Conservation (phyloP, 2,113 vertebrate genomes). For the Globicephala melas region DNA sequence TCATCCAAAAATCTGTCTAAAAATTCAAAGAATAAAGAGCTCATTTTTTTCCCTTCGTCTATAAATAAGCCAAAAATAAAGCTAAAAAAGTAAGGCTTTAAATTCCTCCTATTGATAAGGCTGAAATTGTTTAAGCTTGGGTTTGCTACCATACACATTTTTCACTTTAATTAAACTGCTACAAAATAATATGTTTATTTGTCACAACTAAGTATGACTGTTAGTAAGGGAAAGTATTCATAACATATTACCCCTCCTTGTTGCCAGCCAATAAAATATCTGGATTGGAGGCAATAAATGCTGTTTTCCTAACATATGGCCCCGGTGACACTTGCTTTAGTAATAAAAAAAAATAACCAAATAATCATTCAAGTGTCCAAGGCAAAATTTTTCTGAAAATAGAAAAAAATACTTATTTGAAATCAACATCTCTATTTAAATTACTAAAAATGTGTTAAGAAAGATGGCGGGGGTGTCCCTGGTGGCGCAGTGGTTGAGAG, state of each 20-base stretch:
- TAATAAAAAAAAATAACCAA: background rate
- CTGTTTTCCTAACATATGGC: background rate
- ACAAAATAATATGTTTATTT: background rate
- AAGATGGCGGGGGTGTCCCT: background rate
- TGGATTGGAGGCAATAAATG: background rate
- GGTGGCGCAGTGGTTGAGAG: no score
- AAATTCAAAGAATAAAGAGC: background rate
- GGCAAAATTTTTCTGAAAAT: background rate
- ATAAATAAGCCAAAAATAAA: background rate
- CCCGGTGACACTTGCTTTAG: background rate
- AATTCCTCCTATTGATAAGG: background rate
- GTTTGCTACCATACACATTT: background rate
- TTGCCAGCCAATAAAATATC: background rate
- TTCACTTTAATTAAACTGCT: constrained; percentile 36
- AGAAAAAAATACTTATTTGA: background rate
- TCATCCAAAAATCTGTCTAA: constrained; percentile 8
- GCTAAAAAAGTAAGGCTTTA: background rate
- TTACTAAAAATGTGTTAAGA: constrained; percentile 4
- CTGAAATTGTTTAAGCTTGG: background rate
- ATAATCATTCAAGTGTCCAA: background rate
- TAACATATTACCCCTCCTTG: background rate
- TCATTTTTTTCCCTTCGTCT: background rate
- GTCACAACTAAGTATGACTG: background rate
- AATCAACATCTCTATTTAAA: background rate
- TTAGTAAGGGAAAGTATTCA: background rate